Base-by-base conservation (phyloP, 2,888 invertebrate genomes). In the Polymixis lichenea region DNA sequence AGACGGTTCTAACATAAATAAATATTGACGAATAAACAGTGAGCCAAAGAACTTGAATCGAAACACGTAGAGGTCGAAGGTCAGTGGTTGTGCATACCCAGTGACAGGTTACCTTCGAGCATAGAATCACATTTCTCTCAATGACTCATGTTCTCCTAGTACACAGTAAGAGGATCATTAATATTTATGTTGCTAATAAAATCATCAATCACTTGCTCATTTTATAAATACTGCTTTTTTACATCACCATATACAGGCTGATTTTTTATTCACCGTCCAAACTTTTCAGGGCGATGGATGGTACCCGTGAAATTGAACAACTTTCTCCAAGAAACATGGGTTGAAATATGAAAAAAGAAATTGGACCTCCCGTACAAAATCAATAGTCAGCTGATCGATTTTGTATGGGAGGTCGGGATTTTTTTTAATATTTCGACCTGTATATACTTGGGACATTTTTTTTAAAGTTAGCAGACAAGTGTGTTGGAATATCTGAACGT, bases 111-210 rank as follows among this genome's bases (percentile, higher is more conserved):
- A 69, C 78, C 72, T 78, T 81, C 58, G 55, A 51, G 46, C 17
- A 65, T 11, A 82, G 72, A 78, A 78, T 78, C 72, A 78, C 68
- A 81, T 81, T 81, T 78, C 83, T 78, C 83, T 78, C 38, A 51
- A 51, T 72, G 83, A 81, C 51, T 81, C 78, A 83, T 67, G 58
- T 17, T 32, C 38, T 28, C 53, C 49, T 77, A 55, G 60, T 66
- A 66, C 13, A 46, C 62, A 66, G 58, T 58, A 62, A 72, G 56
- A 62, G 13, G 69, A 32, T 58, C 65, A 72, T 78, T 83, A 61
- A 73, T 83, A 78, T 83, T 68, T 68, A 72, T 71, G n/a, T 61
- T 72, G n/a, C 43, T 68, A 78, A 78, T 81, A 55, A 78, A 81
- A 78, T 78, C 65, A 79, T 73, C 51, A 83, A 78, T 83, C 70